Conservation (phyloP, 2,888 invertebrate species). For the Serripes groenlandicus region DNA sequence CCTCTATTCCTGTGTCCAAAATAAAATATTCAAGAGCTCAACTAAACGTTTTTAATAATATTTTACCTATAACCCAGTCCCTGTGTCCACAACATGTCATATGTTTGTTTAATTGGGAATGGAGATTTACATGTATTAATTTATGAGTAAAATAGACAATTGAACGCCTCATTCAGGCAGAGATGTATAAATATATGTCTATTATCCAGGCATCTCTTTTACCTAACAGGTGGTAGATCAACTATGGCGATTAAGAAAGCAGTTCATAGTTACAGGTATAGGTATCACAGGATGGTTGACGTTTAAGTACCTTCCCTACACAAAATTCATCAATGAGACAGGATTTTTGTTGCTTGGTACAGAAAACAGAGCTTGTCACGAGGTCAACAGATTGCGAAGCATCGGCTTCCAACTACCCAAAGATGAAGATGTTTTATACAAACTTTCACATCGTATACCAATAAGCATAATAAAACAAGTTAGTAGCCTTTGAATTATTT, state of each 20-base stretch:
- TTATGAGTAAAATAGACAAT: too few relatives aligned
- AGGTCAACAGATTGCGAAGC: neutral
- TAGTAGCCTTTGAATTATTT: neutral
- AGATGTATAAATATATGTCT: too few relatives aligned
- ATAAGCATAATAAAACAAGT: neutral
- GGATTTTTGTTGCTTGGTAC: neutral
- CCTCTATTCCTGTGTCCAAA: too few relatives aligned
- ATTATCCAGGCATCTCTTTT: too few relatives aligned
- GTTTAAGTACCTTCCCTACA: constrained; percentile 27
- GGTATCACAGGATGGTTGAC: constrained; percentile 37
- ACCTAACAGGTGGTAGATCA: too few relatives aligned
- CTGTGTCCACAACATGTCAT: too few relatives aligned
- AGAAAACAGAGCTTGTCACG: neutral
- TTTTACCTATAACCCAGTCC: too few relatives aligned
- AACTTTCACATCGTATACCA: neutral
- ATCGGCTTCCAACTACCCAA: constrained; percentile 1
- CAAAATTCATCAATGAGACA: neutral
- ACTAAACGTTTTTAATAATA: too few relatives aligned
- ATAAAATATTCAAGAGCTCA: too few relatives aligned
- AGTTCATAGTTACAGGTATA: constrained; percentile 20
- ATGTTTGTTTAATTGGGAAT: too few relatives aligned
- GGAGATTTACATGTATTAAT: too few relatives aligned
- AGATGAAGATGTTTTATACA: neutral
- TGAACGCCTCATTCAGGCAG: too few relatives aligned
- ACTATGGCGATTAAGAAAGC: neutral